Base-by-base conservation (phyloP, 2,888 invertebrate genomes). In the Gerris lacustris region DNA sequence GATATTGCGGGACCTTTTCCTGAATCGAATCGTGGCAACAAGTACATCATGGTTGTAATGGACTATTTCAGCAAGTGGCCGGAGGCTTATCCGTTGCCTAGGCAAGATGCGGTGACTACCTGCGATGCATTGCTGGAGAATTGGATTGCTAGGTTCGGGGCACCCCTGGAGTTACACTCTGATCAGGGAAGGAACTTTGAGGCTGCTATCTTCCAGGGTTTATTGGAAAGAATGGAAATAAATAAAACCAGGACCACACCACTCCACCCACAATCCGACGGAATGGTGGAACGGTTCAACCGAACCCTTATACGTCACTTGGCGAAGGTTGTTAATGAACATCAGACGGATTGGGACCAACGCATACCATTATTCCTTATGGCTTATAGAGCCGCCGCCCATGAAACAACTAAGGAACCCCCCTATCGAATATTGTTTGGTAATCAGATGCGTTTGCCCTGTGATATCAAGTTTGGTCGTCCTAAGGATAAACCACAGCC, bases 121-220 rank as follows among this genome's bases (percentile, higher is more conserved):
- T 78, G 79, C 0, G 70, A 73, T 45, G 71, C 67, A 11, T 70
- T 77, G 17, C 73, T 76, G 7, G 70, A 71, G 7, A 63, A 76
- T 31, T 64, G 74, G 5, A 67, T 76, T 43, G 72, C 73, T 47
- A 68, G 73, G 44, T 75, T 73, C 45, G 76, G 76, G 7, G 62
- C 72, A 0, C 74, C 75, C 6, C 9, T 55, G 55, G 72, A 74
- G 11, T 63, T 76, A 5, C 73, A 76, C 69, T 74, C 76, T 1
- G 77, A 78, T 68, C 76, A 78, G 73, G 78, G 76, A n/a, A 64
- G 75, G 43, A 76, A 77, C 69, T 78, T 77, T 45, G 75, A 77
- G 63, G 76, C 75, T 11, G 69, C 71, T 5, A n/a, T 78, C 5
- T 76, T 76, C 68, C 70, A 75, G 69, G 75, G 76, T 17, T 43